These are phyloP conservation scores for Oedothorax gibbosus DNA, from an alignment of 1,140 invertebrate genomes.

Conservation along the genomic window DNA sequence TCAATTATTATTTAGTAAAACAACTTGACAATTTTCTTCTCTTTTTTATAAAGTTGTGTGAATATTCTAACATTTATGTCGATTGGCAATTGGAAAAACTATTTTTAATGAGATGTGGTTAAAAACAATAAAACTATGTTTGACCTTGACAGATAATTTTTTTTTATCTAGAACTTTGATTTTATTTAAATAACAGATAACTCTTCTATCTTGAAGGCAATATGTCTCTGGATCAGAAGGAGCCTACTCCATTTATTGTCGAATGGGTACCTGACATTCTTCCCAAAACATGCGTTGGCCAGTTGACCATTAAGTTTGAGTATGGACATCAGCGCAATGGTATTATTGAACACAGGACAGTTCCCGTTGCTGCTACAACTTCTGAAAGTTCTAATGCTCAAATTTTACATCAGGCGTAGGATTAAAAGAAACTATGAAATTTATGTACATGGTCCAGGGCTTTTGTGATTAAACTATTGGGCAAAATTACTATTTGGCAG, in stretches of 20 bases:
- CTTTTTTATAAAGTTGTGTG: too few species aligned
- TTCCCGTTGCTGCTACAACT: not conserved
- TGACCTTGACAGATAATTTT: too few species aligned
- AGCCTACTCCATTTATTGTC: conserved; percentile 79
- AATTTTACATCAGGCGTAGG: not conserved
- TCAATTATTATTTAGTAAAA: too few species aligned
- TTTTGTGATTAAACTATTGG: too few species aligned
- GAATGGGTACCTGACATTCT: conserved; percentile 83
- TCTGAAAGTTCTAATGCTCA: not conserved
- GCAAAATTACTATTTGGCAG: too few species aligned
- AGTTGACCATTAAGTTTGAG: conserved; percentile 77
- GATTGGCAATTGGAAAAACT: too few species aligned
- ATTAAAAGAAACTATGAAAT: too few species aligned
- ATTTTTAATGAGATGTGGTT: too few species aligned
- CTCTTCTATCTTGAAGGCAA: conserved; percentile 70
- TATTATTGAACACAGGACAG: conserved; percentile 66
- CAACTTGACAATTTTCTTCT: too few species aligned
- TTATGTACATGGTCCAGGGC: too few species aligned
- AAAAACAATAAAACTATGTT: too few species aligned
- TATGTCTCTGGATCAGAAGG: conserved; percentile 73
- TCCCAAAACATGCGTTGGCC: conserved; percentile 77
- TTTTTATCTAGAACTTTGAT: not conserved
- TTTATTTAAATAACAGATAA: not conserved
- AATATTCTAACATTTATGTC: too few species aligned
- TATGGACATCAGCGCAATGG: conserved; percentile 74